These are phyloP conservation scores for Xerus rutilus DNA, from an alignment of 2,797 vertebrate genomes.

Conservation along the genomic window DNA sequence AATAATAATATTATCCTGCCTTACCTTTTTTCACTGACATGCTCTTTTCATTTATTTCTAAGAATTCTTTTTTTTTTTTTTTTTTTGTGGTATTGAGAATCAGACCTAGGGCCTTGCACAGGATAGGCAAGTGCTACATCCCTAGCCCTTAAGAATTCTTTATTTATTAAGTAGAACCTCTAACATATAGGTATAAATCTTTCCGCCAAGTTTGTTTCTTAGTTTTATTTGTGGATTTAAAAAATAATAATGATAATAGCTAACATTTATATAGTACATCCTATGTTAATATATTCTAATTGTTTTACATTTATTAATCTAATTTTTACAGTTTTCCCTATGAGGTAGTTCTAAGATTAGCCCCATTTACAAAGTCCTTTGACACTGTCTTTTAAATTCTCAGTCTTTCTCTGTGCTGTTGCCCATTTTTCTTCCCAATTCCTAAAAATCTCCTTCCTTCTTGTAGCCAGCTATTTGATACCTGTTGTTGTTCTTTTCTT, in stretches of 20 bases:
- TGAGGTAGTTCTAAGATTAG: slow-evolving; percentile 22
- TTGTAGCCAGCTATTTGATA: background rate
- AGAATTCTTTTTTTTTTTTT: background rate
- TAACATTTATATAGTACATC: background rate
- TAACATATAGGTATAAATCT: slow-evolving; percentile 14
- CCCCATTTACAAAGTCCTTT: background rate
- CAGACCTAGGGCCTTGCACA: no score
- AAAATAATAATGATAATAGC: background rate
- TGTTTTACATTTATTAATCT: slow-evolving; percentile 47
- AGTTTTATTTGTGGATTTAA: slow-evolving; percentile 57
- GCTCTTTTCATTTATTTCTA: slow-evolving; percentile 40
- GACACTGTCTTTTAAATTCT: slow-evolving; percentile 49
- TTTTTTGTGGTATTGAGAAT: no score
- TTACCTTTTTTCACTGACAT: background rate
- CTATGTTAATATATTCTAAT: background rate
- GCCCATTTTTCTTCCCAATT: slow-evolving; percentile 20
- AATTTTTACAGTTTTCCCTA: background rate
- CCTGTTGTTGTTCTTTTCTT: no score
- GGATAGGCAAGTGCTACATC: no score
- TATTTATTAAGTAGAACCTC: slow-evolving; percentile 38
- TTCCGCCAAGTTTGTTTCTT: slow-evolving; percentile 23
- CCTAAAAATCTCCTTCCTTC: slow-evolving; percentile 1
- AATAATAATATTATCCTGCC: background rate
- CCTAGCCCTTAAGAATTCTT: background rate
- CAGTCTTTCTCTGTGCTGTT: slow-evolving; percentile 36